Evolutionary conservation across 1,140 invertebrate species (phyloP).

Genomic region (Belonocnema kinseyi): DNA sequence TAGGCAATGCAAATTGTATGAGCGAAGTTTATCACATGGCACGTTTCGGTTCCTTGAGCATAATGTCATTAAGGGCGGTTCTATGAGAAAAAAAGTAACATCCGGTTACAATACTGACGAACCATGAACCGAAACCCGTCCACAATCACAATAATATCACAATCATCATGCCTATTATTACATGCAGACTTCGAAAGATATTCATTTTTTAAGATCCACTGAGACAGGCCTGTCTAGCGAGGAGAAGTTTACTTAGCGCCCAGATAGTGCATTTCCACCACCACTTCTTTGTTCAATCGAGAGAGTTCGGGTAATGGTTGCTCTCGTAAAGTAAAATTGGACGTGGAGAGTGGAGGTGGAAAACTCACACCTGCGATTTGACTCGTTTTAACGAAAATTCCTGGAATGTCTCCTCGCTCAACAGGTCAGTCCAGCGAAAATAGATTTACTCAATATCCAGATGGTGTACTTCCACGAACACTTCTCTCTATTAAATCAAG

Average conservation of each 20-base stretch:
- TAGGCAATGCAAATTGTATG: conserved; percentile 36
- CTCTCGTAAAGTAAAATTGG: no score
- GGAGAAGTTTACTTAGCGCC: no score
- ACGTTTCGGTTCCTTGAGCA: conserved; percentile 28
- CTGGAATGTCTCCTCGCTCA: no score
- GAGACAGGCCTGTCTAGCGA: no score
- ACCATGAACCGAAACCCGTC: conserved; percentile 8
- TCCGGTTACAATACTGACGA: conserved; percentile 43
- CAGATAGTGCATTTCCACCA: no score
- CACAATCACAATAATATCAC: conserved; percentile 38
- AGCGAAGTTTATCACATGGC: conserved; percentile 31
- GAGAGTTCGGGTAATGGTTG: no score
- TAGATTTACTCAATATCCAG: neutral
- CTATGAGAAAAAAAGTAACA: conserved; percentile 36
- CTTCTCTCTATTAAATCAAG: no score
- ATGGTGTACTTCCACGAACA: neutral
- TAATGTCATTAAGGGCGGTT: conserved; percentile 34
- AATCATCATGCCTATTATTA: conserved; percentile 48
- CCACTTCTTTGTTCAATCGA: no score
- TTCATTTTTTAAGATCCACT: conserved; percentile 1
- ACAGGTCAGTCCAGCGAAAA: no score
- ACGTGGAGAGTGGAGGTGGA: no score
- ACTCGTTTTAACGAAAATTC: no score
- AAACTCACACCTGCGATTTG: no score
- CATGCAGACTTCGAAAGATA: conserved; percentile 43